phyloP scores from a whole-genome alignment of 2,888 invertebrate genomes.

The Helobdella robusta region DNA sequence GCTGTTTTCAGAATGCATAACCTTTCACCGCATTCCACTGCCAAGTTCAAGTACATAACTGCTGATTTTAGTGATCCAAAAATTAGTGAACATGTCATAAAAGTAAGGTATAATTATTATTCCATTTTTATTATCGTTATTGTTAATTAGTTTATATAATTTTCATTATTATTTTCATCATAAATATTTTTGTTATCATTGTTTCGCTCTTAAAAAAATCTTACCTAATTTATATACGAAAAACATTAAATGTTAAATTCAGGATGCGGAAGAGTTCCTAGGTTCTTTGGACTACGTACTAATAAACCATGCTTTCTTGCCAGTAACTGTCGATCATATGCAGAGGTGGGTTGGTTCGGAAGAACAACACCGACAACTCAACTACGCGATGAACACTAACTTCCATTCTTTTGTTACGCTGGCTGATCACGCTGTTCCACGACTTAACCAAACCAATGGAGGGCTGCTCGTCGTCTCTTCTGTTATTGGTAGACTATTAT shows the following conservation, averaged over 20 bases:
- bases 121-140: no score
- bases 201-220: not conserved
- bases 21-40: not conserved
- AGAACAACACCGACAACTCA: not conserved
- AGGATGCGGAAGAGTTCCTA: constrained; percentile 22
- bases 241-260: not conserved
- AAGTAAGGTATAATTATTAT: constrained; percentile 15
- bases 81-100: not conserved
- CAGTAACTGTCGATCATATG: not conserved
- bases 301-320: constrained; percentile 25
- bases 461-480: constrained; percentile 18
- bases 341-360: constrained; percentile 11
- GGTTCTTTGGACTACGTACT: constrained; percentile 22
- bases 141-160: no score
- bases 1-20: not conserved
- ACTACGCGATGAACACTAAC: constrained; percentile 25
- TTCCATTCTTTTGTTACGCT: constrained; percentile 22
- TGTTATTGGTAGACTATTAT: not conserved
- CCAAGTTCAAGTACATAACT: constrained; percentile 22
- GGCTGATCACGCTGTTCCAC: constrained; percentile 19
- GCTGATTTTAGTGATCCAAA: constrained; percentile 16
- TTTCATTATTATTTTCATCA: no score
- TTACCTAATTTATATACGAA: not conserved
- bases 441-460: constrained; percentile 24
- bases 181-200: no score